A percentile compares a stretch with the other conserved stretches of the same genome.
These are phyloP conservation scores for Leptarthrus brevirostris DNA, from an alignment of 2,888 invertebrate species.

Conservation along the genomic window DNA sequence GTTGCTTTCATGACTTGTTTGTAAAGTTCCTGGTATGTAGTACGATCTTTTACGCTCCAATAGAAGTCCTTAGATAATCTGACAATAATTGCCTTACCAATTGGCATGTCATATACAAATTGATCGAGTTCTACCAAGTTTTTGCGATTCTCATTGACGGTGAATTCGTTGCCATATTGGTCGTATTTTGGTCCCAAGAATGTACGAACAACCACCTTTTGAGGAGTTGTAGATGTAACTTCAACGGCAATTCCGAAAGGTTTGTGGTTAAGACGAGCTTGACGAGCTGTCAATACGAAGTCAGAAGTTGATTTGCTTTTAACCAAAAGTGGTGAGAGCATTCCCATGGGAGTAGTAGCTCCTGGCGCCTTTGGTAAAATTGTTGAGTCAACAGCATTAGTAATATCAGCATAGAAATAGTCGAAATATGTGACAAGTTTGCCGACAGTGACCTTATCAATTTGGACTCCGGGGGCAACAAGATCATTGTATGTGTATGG, in stretches of 20 bases:
- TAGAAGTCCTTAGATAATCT: constrained; percentile 61
- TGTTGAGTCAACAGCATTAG: constrained; percentile 18
- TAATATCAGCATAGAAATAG: constrained; percentile 73
- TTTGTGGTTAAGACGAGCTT: constrained; percentile 75
- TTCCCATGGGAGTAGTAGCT: background rate
- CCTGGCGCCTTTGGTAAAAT: background rate
- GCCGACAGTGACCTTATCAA: constrained; percentile 74
- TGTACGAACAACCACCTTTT: constrained; percentile 72
- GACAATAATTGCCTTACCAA: constrained; percentile 67
- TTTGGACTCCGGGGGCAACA: constrained; percentile 71
- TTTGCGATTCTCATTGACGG: constrained; percentile 71
- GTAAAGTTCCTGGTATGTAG: constrained; percentile 66
- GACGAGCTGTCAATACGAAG: constrained; percentile 14
- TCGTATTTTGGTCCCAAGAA: constrained; percentile 80
- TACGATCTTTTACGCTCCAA: constrained; percentile 71
- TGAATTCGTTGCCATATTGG: constrained; percentile 67
- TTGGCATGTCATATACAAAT: constrained; percentile 71
- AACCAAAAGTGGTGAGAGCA: constrained; percentile 3
- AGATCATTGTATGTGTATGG: constrained; percentile 74
- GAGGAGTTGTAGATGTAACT: constrained; percentile 71
- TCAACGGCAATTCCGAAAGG: constrained; percentile 73
- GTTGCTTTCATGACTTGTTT: constrained; percentile 68
- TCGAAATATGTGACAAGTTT: constrained; percentile 78
- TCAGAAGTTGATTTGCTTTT: constrained; percentile 1
- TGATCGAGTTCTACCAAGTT: constrained; percentile 76